A percentile compares a stretch with the other conserved stretches of the same genome.
phyloP scores from a whole-genome alignment of 2,797 vertebrate genomes.

The Sphenopsis melanotis region DNA sequence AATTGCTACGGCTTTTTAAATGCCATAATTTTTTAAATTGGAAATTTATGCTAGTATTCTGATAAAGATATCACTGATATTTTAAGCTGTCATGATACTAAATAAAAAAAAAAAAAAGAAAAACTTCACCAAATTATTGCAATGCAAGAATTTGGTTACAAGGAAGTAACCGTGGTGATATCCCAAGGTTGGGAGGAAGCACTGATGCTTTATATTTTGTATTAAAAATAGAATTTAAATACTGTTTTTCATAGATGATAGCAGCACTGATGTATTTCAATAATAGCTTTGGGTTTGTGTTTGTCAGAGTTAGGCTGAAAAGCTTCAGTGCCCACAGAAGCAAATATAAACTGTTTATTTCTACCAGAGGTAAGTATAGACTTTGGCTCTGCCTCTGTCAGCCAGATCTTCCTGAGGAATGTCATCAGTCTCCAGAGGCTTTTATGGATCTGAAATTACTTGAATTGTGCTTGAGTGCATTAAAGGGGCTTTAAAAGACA shows the following conservation, averaged over 20 bases:
- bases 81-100: background rate
- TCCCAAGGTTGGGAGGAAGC: background rate
- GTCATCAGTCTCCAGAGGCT: slow-evolving; percentile 77
- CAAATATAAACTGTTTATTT: background rate
- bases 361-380: background rate
- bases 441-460: slow-evolving; percentile 75
- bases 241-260: background rate
- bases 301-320: background rate
- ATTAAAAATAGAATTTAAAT: background rate
- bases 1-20: background rate
- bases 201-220: background rate
- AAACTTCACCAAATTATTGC: background rate
- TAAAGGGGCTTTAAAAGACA: slow-evolving; percentile 76
- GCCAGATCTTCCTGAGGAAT: slow-evolving; percentile 59
- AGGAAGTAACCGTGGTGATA: background rate
- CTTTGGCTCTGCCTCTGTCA: slow-evolving; percentile 34
- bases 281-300: background rate
- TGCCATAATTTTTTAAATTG: background rate
- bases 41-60: background rate
- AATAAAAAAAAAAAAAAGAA: background rate
- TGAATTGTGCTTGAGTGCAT: slow-evolving; percentile 75
- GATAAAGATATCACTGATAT: background rate
- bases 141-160: background rate
- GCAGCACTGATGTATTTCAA: background rate
- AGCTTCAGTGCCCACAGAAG: background rate